Conservation (phyloP, 2,888 invertebrate genomes). For the Cynaeus angustus region DNA sequence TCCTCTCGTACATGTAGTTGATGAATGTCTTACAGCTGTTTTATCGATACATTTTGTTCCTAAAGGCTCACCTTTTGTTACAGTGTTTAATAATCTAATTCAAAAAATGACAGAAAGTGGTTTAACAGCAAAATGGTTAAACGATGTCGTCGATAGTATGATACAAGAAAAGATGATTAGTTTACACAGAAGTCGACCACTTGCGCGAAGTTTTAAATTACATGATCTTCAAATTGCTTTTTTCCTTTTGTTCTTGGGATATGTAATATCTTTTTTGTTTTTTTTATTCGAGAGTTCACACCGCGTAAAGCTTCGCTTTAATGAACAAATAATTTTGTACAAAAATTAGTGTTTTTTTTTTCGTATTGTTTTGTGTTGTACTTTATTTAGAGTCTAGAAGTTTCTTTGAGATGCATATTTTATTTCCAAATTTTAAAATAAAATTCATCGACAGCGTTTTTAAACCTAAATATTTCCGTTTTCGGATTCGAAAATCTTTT, state of each 20-base stretch:
- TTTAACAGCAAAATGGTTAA: constrained; percentile 68
- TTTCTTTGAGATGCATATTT: no score
- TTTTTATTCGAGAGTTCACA: constrained; percentile 13
- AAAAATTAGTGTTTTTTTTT: no score
- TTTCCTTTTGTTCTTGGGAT: constrained; percentile 7
- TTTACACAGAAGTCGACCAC: not conserved
- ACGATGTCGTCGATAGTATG: constrained; percentile 51
- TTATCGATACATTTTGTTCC: constrained; percentile 70
- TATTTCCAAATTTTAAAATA: no score
- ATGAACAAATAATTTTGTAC: no score
- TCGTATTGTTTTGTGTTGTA: no score
- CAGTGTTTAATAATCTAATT: constrained; percentile 66
- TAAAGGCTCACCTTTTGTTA: constrained; percentile 68
- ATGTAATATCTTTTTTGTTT: not conserved
- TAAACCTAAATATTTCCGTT: no score
- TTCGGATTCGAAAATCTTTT: no score
- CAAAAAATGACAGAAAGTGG: constrained; percentile 66
- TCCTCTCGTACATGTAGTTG: constrained; percentile 69
- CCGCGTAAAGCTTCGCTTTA: no score
- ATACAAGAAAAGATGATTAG: not conserved
- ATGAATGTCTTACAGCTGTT: constrained; percentile 70
- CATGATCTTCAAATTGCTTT: constrained; percentile 11
- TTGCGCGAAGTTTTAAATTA: not conserved
- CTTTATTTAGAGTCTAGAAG: no score
- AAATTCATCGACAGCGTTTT: no score